Base-by-base conservation (phyloP, 2,888 invertebrate genomes). In the Leptarthrus brevirostris region DNA sequence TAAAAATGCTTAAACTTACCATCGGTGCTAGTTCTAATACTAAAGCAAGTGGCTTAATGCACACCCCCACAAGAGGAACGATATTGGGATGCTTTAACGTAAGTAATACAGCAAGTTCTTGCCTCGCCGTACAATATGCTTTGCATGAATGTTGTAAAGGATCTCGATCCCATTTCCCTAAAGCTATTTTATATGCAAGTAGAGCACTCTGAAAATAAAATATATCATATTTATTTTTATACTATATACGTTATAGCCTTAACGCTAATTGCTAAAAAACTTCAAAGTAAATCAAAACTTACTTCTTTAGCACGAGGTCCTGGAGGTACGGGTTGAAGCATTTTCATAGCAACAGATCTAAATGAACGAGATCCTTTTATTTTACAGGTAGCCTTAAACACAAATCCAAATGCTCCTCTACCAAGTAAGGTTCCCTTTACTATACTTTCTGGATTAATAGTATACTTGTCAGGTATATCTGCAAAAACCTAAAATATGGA, bases 391-490 rank as follows among this genome's bases (percentile, higher is more conserved):
- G 93, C 96, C 80, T 92, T 90, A 83, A 96, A 96, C 6, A 99
- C 99, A 79, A 98, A 97, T 2, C 98, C 98, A 87, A 98, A 99
- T 0, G 98, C 97, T 1, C 99, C 99, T n/a, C 97, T 90, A 0
- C 98, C 98, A 36, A 96, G 87, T 66, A 94, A 85, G 0, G 90
- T 88, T 0, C 91, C 92, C 74, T 93, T 88, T 53, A 91, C 89
- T 2, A 99, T 90, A 79, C 92, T 91, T 75, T 95, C 94, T 76
- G 93, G 90, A 77, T 92, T 91, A 12, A 98, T 93, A 8, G 96
- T 88, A 78, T 92, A 90, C 40, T 91, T 88, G 56, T 93, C 91
- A 12, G 93, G 93, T 71, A 98, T 88, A 86, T 98, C 98, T 77
- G 95, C 88, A 79, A 98, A 95, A 47, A 96, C 88, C 89, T 91